Evolutionary conservation across 2,113 vertebrate species (phyloP).

Genomic region (Limanda limanda): DNA sequence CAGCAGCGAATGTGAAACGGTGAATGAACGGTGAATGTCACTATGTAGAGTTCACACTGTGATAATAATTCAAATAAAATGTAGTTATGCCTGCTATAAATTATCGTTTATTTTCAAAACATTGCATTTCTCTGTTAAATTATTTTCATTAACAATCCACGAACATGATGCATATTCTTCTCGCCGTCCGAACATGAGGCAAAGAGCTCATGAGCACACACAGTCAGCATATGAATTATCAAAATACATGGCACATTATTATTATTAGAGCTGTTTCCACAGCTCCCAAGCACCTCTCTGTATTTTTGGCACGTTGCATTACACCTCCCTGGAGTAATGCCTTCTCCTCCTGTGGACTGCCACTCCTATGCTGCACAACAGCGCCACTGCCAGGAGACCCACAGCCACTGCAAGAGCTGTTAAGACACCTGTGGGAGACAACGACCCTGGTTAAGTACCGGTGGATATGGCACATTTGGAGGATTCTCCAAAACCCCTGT

Average conservation of each 20-base stretch:
- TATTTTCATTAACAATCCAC: not conserved
- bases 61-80: constrained; percentile 65
- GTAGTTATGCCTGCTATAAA: constrained; percentile 18
- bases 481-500: not conserved
- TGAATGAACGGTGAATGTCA: constrained; percentile 44
- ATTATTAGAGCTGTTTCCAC: constrained; percentile 4
- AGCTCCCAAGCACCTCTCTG: constrained; percentile 5
- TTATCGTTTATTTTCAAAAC: constrained; percentile 13
- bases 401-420: constrained; percentile 73
- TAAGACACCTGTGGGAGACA: constrained; percentile 60
- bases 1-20: constrained; percentile 55
- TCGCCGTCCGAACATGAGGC: not conserved
- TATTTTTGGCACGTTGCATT: constrained; percentile 36
- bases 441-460: constrained; percentile 9
- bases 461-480: constrained; percentile 16
- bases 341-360: constrained; percentile 53
- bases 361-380: constrained; percentile 75
- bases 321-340: constrained; percentile 69
- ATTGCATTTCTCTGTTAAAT: constrained; percentile 26
- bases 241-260: constrained; percentile 29
- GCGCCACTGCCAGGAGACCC: constrained; percentile 75
- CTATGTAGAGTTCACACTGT: constrained; percentile 28
- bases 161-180: not conserved
- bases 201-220: not conserved
- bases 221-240: not conserved